Evolutionary conservation across 2,888 invertebrate species (phyloP), one percentile per base, ranked within the genome.

Genomic region (Oscheius myriophilus): DNA sequence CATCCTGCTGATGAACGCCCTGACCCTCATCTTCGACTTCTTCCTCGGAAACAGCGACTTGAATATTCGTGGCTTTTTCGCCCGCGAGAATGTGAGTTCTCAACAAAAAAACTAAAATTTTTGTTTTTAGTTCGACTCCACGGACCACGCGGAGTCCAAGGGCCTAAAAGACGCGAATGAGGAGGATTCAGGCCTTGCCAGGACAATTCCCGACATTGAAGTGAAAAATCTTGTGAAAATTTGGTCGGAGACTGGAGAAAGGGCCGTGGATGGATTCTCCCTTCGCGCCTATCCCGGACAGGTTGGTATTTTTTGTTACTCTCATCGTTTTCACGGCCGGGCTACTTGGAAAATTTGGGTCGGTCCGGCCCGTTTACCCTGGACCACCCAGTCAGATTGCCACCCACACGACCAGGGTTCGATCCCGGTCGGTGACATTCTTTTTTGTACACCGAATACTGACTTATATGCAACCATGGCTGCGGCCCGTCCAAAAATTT

Each of bases 271-370:
- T 52, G 78, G 78, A 58, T 69, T 86, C 54, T 69, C 72, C 1
- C 71, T 85, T 57, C 71, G 77, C 52, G 84, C 82, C 16, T 82
- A 76, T 45, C 68, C 79, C 33, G 85, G 85, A 61, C 80, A 83
- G 67, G 82, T 79, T 9, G 45, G 59, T 52, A 9, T 49, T n/a
- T 21, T 18, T 49, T 11, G n/a, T 18, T 49, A 6, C 11, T 33
- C 33, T 9, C 9, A 6, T 6, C 33, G 3, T 33, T 33, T 33
- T 6, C 3, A 33, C n/a, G n/a, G n/a, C n/a, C n/a, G n/a, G n/a
- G n/a, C n/a, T n/a, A n/a, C n/a, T n/a, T n/a, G n/a, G n/a, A n/a
- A n/a, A n/a, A n/a, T n/a, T n/a, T n/a, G n/a, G n/a, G n/a, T n/a
- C n/a, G n/a, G n/a, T n/a, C n/a, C n/a, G n/a, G n/a, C n/a, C n/a